These are phyloP conservation scores for Tupaia tana DNA, from an alignment of 2,113 vertebrate genomes.

Conservation along the genomic window DNA sequence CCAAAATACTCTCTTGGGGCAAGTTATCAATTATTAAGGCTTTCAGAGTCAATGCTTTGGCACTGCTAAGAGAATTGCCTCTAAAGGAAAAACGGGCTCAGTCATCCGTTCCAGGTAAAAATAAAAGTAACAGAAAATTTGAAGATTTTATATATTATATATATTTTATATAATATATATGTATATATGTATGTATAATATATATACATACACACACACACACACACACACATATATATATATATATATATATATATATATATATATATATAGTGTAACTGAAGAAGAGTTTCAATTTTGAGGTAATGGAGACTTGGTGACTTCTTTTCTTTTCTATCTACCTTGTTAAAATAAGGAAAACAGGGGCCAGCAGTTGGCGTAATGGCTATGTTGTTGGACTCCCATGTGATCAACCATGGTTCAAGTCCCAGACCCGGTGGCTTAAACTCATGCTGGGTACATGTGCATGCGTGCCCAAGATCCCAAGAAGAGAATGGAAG, in stretches of 20 bases:
- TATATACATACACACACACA: too few species aligned
- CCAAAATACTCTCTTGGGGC: neutral
- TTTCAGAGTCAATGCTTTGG: neutral
- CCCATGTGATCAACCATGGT: too few species aligned
- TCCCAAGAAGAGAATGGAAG: too few species aligned
- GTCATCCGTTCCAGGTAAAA: neutral
- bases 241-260: too few species aligned
- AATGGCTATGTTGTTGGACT: too few species aligned
- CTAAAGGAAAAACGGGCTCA: neutral
- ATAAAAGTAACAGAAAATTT: constrained; percentile 32
- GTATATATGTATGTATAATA: too few species aligned
- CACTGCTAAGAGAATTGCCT: neutral
- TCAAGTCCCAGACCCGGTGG: too few species aligned
- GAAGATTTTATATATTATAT: neutral
- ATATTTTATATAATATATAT: too few species aligned
- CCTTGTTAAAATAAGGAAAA: neutral
- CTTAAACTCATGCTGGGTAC: too few species aligned
- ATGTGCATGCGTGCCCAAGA: too few species aligned
- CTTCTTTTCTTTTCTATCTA: neutral
- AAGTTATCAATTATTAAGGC: constrained; percentile 8
- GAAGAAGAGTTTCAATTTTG: constrained; percentile 9
- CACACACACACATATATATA: too few species aligned
- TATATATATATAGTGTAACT: neutral
- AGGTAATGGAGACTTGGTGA: neutral
- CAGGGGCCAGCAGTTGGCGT: too few species aligned